Evolutionary conservation across 2,797 vertebrate species (phyloP), one percentile per base, ranked within the genome.

Genomic region (Neomorphus geoffroyi): DNA sequence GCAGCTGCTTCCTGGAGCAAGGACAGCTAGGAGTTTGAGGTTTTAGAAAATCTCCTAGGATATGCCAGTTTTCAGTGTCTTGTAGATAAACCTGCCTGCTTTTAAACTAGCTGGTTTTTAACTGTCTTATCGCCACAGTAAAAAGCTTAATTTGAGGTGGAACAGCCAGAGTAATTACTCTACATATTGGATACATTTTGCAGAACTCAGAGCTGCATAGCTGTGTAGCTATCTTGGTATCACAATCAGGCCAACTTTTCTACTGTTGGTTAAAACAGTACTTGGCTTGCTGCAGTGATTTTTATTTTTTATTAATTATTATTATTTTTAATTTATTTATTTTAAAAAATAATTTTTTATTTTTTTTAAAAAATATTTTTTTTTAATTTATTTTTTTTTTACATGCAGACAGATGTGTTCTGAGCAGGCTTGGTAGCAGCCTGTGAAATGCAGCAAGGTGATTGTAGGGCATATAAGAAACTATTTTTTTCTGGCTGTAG

Each of bases 201-300:
- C 28, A 17, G 11, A 78, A 41, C 28, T 23, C 19, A 48, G 35
- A 74, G 43, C 32, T 87, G 14, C 0, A 0, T 7, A 4, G 30
- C 35, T 13, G 4, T 74, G 13, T 39, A 37, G 28, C 39, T 77
- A 2, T 32, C 13, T 58, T 77, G 26, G 22, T 9, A 27, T 16
- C 4, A 6, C 57, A 22, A 15, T 69, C 66, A 50, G 24, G 18
- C 18, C 56, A 58, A 3, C 37, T 65, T 82, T 32, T 54, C 4
- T 77, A 51, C n/a, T 2, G 1, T 41, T 39, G 6, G 46, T 77
- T 22, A 11, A 23, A 58, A 16, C 4, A 66, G 43, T 23, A 35
- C 13, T 13, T 6, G 5, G 1, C 41, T 67, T 2, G 3, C 50
- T 81, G 33, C 75, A 16, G 27, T 69, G 56, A 1, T 61, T 75